Evolutionary conservation across 2,888 invertebrate species (phyloP).

Genomic region (Neoitamus cyanurus): DNA sequence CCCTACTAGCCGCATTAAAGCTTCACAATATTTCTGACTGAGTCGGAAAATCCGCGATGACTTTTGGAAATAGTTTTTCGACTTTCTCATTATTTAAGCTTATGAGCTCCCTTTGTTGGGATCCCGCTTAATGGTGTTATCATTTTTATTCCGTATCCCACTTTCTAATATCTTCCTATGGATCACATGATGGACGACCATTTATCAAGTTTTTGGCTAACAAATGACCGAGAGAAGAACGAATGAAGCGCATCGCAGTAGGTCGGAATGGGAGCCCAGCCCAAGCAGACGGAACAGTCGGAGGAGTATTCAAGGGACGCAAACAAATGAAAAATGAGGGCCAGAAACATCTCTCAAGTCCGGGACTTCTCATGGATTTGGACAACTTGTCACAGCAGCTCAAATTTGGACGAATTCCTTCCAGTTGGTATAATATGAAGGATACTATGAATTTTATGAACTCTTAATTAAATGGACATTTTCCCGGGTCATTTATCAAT

Average conservation of each 20-base stretch:
- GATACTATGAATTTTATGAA: slow-evolving; percentile 10
- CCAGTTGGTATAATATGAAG: neutral
- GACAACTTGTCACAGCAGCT: slow-evolving; percentile 17
- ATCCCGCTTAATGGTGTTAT: slow-evolving; percentile 35
- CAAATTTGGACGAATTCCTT: neutral
- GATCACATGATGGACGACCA: slow-evolving; percentile 38
- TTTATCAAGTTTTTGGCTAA: slow-evolving; percentile 45
- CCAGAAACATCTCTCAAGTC: neutral
- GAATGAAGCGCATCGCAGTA: neutral
- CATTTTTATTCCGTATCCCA: slow-evolving; percentile 17
- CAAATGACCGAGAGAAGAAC: slow-evolving; percentile 12
- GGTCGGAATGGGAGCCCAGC: neutral
- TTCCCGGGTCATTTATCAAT: slow-evolving; percentile 22
- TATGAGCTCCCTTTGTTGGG: slow-evolving; percentile 23
- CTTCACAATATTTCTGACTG: slow-evolving; percentile 14
- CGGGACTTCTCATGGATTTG: neutral
- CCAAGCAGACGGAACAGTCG: neutral
- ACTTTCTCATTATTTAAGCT: slow-evolving; percentile 41
- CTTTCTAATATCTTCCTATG: slow-evolving; percentile 15
- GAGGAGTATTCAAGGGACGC: neutral
- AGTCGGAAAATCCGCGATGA: slow-evolving; percentile 9
- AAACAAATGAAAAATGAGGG: slow-evolving; percentile 34
- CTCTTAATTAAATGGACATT: slow-evolving; percentile 25
- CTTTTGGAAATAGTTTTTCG: slow-evolving; percentile 41
- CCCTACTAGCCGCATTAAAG: neutral